These are phyloP conservation scores for Lindbergichthys nudifrons DNA, from an alignment of 2,797 vertebrate genomes.

Conservation along the genomic window DNA sequence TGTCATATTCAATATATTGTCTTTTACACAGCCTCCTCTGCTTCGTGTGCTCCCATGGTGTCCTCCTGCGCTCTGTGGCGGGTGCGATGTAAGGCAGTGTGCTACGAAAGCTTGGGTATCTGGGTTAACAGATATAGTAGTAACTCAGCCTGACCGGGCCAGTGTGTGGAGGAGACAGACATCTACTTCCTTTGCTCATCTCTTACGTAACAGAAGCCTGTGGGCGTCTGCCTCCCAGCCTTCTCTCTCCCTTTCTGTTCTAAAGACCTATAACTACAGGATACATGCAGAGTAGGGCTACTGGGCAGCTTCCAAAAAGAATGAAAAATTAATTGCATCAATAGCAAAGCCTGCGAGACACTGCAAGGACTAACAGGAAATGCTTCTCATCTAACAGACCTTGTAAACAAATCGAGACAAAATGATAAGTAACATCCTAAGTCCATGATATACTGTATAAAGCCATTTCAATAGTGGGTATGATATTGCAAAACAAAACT, in stretches of 20 bases:
- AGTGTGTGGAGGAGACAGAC: conserved; percentile 61
- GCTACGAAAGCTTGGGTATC: conserved; percentile 60
- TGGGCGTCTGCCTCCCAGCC: conserved; percentile 45
- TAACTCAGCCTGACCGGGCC: conserved; percentile 64
- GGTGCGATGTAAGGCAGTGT: conserved; percentile 74
- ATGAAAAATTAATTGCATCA: conserved; percentile 33
- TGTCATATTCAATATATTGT: not conserved
- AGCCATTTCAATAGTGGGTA: not conserved
- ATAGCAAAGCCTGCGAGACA: conserved; percentile 6
- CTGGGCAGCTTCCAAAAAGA: conserved; percentile 28
- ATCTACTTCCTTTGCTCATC: conserved; percentile 47
- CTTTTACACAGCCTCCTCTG: conserved; percentile 11
- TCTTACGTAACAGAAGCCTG: conserved; percentile 62
- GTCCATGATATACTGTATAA: not conserved
- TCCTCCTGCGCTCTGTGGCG: conserved; percentile 25
- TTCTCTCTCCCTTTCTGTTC: conserved; percentile 8
- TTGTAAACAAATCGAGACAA: no score
- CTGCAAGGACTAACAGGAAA: not conserved
- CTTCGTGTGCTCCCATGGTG: not conserved
- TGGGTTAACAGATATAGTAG: conserved; percentile 72
- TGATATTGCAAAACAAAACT: not conserved
- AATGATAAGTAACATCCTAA: not conserved
- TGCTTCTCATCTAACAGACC: not conserved
- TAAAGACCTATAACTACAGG: conserved; percentile 43
- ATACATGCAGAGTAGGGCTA: conserved; percentile 4